Percentiles rank a stretch among this genome's conserved stretches.
Evolutionary conservation across 2,113 vertebrate species (phyloP).

Genomic region (Sorex araneus): DNA sequence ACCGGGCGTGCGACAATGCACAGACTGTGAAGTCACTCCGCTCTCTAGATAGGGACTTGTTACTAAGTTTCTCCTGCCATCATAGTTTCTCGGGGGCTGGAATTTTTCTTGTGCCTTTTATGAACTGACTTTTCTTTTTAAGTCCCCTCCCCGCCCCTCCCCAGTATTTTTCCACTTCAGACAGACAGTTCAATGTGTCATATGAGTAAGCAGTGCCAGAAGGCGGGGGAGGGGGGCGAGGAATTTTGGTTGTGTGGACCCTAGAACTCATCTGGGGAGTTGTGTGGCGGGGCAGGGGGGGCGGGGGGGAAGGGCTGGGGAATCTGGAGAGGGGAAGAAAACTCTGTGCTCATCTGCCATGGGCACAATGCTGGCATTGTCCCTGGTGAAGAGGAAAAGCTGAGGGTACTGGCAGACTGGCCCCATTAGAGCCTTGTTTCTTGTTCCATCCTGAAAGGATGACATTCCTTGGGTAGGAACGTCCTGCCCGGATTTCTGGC

Average conservation of each 20-base stretch:
- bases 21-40: neutral
- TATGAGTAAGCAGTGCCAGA: neutral
- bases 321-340: neutral
- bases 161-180: slow-evolving; percentile 55
- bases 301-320: neutral
- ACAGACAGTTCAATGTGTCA: neutral
- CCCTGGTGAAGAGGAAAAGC: slow-evolving; percentile 77
- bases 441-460: slow-evolving; percentile 88
- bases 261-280: slow-evolving; percentile 55
- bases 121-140: neutral
- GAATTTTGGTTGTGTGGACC: neutral
- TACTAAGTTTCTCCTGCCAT: neutral
- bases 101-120: slow-evolving; percentile 8
- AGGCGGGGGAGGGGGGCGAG: neutral
- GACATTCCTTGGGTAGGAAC: slow-evolving; percentile 87
- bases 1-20: accelerated
- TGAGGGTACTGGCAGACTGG: slow-evolving; percentile 87
- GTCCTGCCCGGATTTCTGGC: slow-evolving; percentile 81
- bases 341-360: slow-evolving; percentile 19
- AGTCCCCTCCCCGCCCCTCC: too few relatives aligned
- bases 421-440: slow-evolving; percentile 87
- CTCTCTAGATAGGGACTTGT: slow-evolving; percentile 11
- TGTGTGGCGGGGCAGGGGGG: neutral
- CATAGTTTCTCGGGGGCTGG: neutral
- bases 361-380: slow-evolving; percentile 88